These are phyloP conservation scores for Trachops cirrhosus DNA, from an alignment of 2,797 vertebrate species.

Conservation along the genomic window DNA sequence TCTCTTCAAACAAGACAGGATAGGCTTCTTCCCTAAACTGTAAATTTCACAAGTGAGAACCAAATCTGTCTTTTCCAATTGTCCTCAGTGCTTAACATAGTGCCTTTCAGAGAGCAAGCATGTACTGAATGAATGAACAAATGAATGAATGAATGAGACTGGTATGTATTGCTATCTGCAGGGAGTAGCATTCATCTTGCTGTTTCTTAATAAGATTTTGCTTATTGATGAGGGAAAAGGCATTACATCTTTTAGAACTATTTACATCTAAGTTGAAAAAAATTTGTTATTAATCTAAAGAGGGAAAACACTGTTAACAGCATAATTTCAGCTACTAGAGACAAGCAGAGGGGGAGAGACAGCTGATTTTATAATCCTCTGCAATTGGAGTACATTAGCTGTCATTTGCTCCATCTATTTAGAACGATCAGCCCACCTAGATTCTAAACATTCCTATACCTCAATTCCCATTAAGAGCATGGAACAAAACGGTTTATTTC, in stretches of 20 bases:
- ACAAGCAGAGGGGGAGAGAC: background rate
- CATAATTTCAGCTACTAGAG: background rate
- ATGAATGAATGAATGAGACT: background rate
- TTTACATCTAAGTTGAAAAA: background rate
- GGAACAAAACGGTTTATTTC: background rate
- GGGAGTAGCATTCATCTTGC: background rate
- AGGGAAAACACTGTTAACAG: background rate
- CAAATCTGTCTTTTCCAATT: background rate
- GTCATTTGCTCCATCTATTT: background rate
- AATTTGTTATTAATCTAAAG: background rate
- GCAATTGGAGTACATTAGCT: background rate
- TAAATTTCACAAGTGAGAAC: background rate
- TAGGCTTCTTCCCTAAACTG: background rate
- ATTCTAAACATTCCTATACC: background rate
- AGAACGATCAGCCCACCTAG: background rate
- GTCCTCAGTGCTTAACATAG: background rate
- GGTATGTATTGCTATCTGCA: background rate
- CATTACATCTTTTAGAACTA: background rate
- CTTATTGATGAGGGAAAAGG: background rate
- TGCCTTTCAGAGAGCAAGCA: background rate
- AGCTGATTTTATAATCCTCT: background rate
- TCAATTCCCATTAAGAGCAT: background rate
- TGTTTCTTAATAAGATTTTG: conserved; percentile 22
- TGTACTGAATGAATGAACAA: background rate
- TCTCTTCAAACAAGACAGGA: background rate